Evolutionary conservation across 2,797 vertebrate species (phyloP), one percentile per base, ranked within the genome.

Genomic region (Coendou prehensilis): DNA sequence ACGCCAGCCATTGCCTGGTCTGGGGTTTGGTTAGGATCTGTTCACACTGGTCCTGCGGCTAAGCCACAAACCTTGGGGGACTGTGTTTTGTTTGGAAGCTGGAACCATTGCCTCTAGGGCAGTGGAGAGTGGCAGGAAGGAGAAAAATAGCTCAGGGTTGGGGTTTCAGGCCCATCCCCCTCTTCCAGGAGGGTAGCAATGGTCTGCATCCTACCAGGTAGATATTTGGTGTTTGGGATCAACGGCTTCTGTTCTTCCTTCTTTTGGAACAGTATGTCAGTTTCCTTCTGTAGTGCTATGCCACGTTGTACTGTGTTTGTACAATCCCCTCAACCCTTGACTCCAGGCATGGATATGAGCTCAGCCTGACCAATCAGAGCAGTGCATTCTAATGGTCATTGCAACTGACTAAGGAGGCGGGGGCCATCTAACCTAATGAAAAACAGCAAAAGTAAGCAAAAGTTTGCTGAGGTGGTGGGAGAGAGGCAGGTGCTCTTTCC

Each of bases 1-100:
- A 93, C 76, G 11, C 88, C 96, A 97, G 91, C 96, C 93, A 95
- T 97, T 0, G 76, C 96, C 95, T 94, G 97, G 97, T 96, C 97
- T 97, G 97, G 97, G 94, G 95, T 97, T 97, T 98, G 97, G 95
- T 98, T 97, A 96, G 95, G 83, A 95, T 97, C 94, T 97, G 92
- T 97, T 97, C 96, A 0, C 97, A 87, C 96, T 95, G 96, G 96
- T 94, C 96, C 91, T 97, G 97, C 0, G 97, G 97, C 97, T 97
- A 33, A 94, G 94, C 97, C 97, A 64, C 97, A 97, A 96, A 97
- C 95, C 94, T 89, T 96, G 95, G 95, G 96, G 91, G 95, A 95
- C 88, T n/a, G 0, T 97, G 96, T 97, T 97, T 76, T 97, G 93
- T 93, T 97, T 98, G 97, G 97, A 97, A 96, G 83, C 95, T 80